Percentiles rank a stretch among this genome's conserved stretches.
Conservation (phyloP, 2,888 invertebrate genomes). For the Cheilosia grossa region DNA sequence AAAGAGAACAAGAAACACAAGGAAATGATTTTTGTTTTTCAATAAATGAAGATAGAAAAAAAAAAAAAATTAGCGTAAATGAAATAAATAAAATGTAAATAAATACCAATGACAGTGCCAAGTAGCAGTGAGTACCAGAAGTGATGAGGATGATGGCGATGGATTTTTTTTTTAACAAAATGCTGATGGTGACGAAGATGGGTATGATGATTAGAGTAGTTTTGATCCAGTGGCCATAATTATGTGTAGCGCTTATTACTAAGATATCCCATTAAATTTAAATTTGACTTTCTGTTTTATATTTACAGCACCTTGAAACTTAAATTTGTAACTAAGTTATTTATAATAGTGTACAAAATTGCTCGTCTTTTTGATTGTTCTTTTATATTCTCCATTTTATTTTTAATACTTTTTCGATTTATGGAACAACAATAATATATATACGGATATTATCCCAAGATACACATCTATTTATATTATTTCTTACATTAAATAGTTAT, state of each 20-base stretch:
- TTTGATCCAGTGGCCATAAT: slow-evolving; percentile 39
- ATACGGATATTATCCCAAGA: background rate
- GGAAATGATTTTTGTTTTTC: slow-evolving; percentile 23
- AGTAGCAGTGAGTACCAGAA: slow-evolving; percentile 15
- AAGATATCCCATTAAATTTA: slow-evolving; percentile 16
- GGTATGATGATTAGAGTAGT: slow-evolving; percentile 35
- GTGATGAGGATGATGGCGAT: slow-evolving; percentile 56
- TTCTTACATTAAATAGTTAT: background rate
- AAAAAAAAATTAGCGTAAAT: slow-evolving; percentile 24
- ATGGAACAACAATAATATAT: background rate
- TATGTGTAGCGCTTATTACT: slow-evolving; percentile 11
- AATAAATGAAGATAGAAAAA: slow-evolving; percentile 26
- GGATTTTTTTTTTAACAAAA: slow-evolving; percentile 25
- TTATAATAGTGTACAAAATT: slow-evolving; percentile 11
- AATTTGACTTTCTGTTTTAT: background rate
- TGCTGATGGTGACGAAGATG: slow-evolving; percentile 41
- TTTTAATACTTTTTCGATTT: slow-evolving; percentile 6
- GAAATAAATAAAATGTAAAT: slow-evolving; percentile 35
- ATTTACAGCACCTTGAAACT: slow-evolving; percentile 36
- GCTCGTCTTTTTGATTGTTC: background rate
- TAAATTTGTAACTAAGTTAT: background rate
- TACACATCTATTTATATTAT: background rate
- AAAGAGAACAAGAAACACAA: slow-evolving; percentile 48
- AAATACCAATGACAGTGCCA: slow-evolving; percentile 43
- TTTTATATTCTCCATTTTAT: background rate